phyloP scores from a whole-genome alignment of 2,113 vertebrate species.

The Columbina picui region DNA sequence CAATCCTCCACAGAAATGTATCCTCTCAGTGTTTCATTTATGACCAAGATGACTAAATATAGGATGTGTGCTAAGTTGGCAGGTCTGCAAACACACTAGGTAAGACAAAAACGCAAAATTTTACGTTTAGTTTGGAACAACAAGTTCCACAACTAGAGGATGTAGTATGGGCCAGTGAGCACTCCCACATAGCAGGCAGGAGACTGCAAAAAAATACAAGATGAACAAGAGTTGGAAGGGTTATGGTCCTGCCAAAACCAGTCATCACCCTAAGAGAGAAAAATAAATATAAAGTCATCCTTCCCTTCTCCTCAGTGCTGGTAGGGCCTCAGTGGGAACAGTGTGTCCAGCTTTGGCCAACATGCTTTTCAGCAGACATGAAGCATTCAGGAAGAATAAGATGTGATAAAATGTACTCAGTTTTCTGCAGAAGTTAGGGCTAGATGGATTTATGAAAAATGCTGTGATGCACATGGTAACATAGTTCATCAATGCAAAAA shows the following conservation, averaged over 20 bases:
- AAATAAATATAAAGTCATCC: background rate
- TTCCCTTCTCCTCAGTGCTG: background rate
- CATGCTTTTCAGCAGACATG: background rate
- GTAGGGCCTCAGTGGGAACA: background rate
- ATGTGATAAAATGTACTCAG: background rate
- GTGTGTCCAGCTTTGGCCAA: background rate
- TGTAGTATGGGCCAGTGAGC: fast-evolving
- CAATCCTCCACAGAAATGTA: background rate
- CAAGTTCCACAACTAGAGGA: background rate
- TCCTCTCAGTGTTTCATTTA: background rate
- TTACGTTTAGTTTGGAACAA: background rate
- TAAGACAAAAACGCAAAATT: background rate
- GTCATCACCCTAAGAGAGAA: background rate
- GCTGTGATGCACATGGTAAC: background rate
- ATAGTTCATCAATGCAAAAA: background rate
- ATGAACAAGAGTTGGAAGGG: background rate
- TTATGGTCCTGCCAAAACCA: background rate
- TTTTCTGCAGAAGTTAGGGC: background rate
- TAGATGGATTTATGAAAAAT: background rate
- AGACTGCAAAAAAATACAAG: background rate
- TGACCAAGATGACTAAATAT: background rate
- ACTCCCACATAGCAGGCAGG: too few species aligned
- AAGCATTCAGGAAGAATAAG: background rate
- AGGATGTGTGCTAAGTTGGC: background rate
- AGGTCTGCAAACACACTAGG: background rate